Evolutionary conservation across 2,797 vertebrate species (phyloP).

Genomic region (Alca torda): DNA sequence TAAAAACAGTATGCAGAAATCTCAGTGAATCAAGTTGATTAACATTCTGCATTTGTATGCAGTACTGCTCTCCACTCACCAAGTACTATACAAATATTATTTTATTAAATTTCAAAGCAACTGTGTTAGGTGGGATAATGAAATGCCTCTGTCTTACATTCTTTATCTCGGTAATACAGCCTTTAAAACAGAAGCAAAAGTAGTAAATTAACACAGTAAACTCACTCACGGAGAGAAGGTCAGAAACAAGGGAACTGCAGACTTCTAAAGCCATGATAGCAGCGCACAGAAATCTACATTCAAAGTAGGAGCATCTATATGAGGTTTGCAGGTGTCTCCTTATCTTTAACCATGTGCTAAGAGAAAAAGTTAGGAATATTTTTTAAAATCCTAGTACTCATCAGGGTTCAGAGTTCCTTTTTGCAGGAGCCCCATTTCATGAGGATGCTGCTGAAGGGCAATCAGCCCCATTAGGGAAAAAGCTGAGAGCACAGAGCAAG

Average conservation of each 20-base stretch:
- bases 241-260: not conserved
- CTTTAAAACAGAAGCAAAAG: not conserved
- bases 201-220: not conserved
- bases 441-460: not conserved
- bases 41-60: constrained; percentile 25
- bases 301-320: not conserved
- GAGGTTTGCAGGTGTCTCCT: not conserved
- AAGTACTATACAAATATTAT: constrained; percentile 25
- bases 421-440: not conserved
- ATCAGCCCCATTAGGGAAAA: not conserved
- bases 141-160: not conserved
- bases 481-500: not conserved
- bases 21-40: not conserved
- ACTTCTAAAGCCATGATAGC: not conserved
- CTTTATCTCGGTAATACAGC: not conserved
- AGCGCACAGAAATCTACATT: not conserved
- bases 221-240: not conserved
- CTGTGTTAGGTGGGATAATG: not conserved
- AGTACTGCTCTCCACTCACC: not conserved
- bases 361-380: not conserved
- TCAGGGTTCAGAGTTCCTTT: not conserved
- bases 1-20: constrained; percentile 15
- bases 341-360: not conserved
- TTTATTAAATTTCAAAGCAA: constrained; percentile 40
- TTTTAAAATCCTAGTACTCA: not conserved